Evolutionary conservation across 2,797 vertebrate species (phyloP).

Genomic region (Oceanodroma leucorhoa): DNA sequence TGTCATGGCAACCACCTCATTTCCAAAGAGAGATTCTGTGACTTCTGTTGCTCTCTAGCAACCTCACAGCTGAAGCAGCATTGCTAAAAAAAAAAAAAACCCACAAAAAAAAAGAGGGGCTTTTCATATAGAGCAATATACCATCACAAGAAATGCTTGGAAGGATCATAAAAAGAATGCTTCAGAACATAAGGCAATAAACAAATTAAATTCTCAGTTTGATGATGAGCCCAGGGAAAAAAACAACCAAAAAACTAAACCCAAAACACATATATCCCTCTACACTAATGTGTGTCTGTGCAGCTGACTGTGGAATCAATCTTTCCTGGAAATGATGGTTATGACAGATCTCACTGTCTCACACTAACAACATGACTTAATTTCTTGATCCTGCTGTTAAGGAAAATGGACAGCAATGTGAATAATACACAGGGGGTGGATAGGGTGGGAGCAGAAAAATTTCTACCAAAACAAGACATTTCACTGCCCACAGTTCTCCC

Average conservation of each 20-base stretch:
- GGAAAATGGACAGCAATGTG: neutral
- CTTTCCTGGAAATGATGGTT: neutral
- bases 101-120: neutral
- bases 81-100: neutral
- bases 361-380: neutral
- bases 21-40: neutral
- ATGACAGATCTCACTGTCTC: neutral
- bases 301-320: neutral
- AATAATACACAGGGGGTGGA: neutral
- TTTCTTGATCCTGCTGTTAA: neutral
- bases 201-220: neutral
- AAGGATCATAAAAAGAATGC: neutral
- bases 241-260: neutral
- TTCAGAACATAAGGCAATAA: neutral
- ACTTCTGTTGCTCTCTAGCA: constrained; percentile 14
- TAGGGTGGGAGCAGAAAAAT: neutral
- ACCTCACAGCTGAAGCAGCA: neutral
- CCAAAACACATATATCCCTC: neutral
- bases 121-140: neutral
- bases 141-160: neutral
- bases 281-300: neutral
- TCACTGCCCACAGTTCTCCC: constrained; percentile 1
- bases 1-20: constrained; percentile 39
- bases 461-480: neutral
- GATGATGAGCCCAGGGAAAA: neutral